A percentile compares a stretch with the other conserved stretches of the same genome.
phyloP scores from a whole-genome alignment of 2,113 vertebrate species.

The Spermophilus dauricus region DNA sequence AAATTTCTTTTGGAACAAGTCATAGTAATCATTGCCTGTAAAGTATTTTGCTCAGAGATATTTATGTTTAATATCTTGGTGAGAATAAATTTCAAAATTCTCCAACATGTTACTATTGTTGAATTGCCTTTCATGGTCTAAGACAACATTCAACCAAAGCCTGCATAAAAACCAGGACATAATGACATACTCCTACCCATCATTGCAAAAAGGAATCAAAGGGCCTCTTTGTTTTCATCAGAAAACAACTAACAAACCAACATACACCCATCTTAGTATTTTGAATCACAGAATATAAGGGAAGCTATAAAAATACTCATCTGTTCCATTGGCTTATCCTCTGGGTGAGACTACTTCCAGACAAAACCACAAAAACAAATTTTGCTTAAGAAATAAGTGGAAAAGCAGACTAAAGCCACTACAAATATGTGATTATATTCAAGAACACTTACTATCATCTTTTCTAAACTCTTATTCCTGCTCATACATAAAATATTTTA shows the following conservation, averaged over 20 bases:
- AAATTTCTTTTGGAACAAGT: not conserved
- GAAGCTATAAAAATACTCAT: slow-evolving; percentile 35
- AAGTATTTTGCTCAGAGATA: not conserved
- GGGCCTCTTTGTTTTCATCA: not conserved
- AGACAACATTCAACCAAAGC: slow-evolving; percentile 7
- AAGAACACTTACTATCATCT: not conserved
- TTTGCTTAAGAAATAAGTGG: not conserved
- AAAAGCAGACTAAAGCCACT: not conserved
- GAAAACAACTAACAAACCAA: not conserved
- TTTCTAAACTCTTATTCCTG: not conserved
- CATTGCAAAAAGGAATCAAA: not conserved
- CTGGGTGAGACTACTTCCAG: not conserved
- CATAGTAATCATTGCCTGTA: not conserved
- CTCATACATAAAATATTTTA: slow-evolving; percentile 29
- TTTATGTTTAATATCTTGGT: not conserved
- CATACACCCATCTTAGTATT: not conserved
- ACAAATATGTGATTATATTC: not conserved
- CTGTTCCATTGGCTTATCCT: not conserved
- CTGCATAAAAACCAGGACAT: not conserved
- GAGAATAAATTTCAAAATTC: slow-evolving; percentile 33
- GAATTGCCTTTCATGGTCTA: not conserved
- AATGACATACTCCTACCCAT: not conserved
- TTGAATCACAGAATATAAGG: slow-evolving; percentile 13
- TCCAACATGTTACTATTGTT: not conserved
- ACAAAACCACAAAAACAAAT: not conserved